Conservation (phyloP, 2,888 invertebrate genomes). For the Alviniconcha strummeri region DNA sequence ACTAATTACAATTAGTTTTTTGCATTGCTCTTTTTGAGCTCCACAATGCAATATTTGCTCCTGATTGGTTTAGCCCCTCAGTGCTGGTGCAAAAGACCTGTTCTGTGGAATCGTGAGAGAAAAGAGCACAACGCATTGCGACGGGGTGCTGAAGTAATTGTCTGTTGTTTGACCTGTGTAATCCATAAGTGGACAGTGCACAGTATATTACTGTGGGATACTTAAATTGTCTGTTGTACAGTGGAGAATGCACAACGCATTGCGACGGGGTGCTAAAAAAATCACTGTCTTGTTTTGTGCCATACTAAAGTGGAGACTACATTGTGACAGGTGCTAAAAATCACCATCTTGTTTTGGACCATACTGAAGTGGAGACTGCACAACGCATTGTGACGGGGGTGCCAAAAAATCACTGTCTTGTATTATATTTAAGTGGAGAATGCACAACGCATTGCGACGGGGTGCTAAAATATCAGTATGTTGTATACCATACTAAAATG, state of each 20-base stretch:
- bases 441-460: constrained; percentile 12
- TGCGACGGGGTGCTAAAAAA: constrained; percentile 19
- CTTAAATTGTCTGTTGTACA: no score
- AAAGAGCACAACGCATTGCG: constrained; percentile 17
- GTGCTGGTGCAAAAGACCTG: background rate
- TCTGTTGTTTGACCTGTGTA: background rate
- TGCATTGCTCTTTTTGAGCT: no score
- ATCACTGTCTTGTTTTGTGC: background rate
- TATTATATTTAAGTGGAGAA: background rate
- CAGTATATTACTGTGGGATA: no score
- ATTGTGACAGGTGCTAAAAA: background rate
- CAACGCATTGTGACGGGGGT: no score
- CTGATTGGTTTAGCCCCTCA: no score
- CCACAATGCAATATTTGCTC: no score
- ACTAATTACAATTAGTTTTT: no score
- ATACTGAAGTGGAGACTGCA: background rate
- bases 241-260: constrained; percentile 8
- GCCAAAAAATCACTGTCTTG: background rate
- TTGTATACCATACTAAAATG: background rate
- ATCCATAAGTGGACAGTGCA: background rate
- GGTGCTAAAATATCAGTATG: background rate
- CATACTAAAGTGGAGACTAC: background rate
- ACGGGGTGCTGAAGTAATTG: background rate
- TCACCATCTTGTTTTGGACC: background rate
- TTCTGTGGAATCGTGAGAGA: background rate